Evolutionary conservation across 2,113 vertebrate species (phyloP).

Genomic region (Calyptomena viridis): DNA sequence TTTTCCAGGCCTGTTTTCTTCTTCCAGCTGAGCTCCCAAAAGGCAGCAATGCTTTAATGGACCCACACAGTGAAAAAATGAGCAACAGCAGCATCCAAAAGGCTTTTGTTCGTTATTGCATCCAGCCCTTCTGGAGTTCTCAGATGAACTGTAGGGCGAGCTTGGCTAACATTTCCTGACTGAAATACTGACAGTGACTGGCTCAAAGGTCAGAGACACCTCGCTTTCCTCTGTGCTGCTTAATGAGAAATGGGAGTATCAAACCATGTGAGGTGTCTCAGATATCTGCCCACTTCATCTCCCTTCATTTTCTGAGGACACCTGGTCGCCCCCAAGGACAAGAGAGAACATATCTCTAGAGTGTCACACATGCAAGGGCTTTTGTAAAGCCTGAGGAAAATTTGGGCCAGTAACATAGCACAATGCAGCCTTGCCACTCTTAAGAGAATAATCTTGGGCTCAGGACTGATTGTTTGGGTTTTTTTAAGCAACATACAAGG

Average conservation of each 20-base stretch:
- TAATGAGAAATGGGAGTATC: background rate
- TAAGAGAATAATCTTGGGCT: background rate
- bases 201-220: background rate
- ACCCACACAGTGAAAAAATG: constrained; percentile 42
- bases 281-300: background rate
- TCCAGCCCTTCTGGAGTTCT: constrained; percentile 23
- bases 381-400: background rate
- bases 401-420: background rate
- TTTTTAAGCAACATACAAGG: background rate
- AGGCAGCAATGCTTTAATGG: constrained; percentile 38
- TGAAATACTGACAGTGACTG: background rate
- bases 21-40: constrained; percentile 63
- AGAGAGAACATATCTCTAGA: background rate
- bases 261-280: background rate
- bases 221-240: fast-evolving
- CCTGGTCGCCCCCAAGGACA: background rate
- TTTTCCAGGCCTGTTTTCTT: constrained; percentile 47
- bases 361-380: background rate
- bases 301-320: background rate
- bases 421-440: fast-evolving
- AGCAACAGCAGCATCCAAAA: constrained; percentile 41
- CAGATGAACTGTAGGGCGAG: background rate
- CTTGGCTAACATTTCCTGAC: background rate
- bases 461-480: background rate
- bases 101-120: constrained; percentile 28